Base-by-base conservation (phyloP, 2,797 vertebrate genomes). In the Brotula barbata region DNA sequence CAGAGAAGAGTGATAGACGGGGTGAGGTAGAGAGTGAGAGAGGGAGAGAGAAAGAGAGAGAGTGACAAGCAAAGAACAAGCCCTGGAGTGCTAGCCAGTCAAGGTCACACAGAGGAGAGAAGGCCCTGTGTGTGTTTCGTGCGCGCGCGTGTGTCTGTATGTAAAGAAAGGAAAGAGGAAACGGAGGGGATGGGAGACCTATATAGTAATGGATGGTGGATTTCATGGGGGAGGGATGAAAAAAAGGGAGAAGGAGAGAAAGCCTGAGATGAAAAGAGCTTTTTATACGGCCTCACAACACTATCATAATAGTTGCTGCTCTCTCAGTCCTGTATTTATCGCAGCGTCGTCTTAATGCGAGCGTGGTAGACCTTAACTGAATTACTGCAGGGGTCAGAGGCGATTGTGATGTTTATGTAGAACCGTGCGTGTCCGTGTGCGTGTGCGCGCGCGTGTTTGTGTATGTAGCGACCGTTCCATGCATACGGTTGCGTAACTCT, bases 71-170 rank as follows among this genome's bases (percentile, higher is more conserved):
- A 80, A 75, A 83, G 83, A 88, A 86, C 69, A 76, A 83, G 85
- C 77, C 86, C 86, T 36, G 76, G 88, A 88, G 88, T 85, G 83
- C 83, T 84, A 85, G 83, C 79, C 72, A 88, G 85, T 86, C 87
- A 91, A 91, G 90, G 90, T 89, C 88, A 89, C 44, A 39, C 77
- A 89, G 86, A 90, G 87, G 89, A 89, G 85, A 90, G 71, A 54
- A 80, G 66, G 78, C 74, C 83, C 71, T 62, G 75, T 34, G 45
- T 73, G 73, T 60, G 20, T 51, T 72, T 39, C 75, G 48, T 53
- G 33, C 25, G 33, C 57, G 20, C 43, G 19, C 42, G 53, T 34
- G 31, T 37, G 20, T 58, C 28, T 37, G 28, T 40, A n/a, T 58
- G 28, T 59, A 47, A 20, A 15, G 49, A 58, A 52, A 41, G 54